Conservation (phyloP, 1,140 invertebrate genomes). For the Teleopsis dalmanni region DNA sequence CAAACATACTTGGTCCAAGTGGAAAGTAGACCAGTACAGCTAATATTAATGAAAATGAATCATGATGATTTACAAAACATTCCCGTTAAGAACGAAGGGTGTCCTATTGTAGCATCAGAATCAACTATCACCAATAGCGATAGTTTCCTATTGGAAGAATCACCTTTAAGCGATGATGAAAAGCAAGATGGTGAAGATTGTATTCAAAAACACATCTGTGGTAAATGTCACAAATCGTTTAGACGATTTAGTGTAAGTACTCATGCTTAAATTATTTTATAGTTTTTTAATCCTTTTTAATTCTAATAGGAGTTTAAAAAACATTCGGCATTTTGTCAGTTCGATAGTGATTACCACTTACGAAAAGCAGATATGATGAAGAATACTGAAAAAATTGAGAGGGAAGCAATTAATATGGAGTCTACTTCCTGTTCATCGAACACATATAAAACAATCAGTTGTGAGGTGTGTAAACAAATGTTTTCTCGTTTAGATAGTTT, state of each 20-base stretch:
- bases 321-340: constrained; percentile 37
- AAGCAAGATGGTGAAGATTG: neutral
- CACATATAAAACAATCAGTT: constrained; percentile 33
- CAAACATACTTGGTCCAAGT: constrained; percentile 7
- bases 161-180: constrained; percentile 16
- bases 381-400: constrained; percentile 42
- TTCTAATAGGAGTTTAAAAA: constrained; percentile 28
- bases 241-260: constrained; percentile 23
- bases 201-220: constrained; percentile 32
- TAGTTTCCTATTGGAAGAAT: constrained; percentile 17
- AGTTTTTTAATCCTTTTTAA: no score
- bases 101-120: constrained; percentile 19
- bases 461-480: constrained; percentile 60
- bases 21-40: constrained; percentile 22
- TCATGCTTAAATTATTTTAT: neutral
- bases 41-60: constrained; percentile 32
- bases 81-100: constrained; percentile 26
- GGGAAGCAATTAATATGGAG: constrained; percentile 35
- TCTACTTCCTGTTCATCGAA: constrained; percentile 64
- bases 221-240: constrained; percentile 41
- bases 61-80: constrained; percentile 36
- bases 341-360: constrained; percentile 36
- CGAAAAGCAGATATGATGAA: constrained; percentile 40
- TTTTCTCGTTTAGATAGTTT: constrained; percentile 73
- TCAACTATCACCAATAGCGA: constrained; percentile 11